A percentile compares a stretch with the other conserved stretches of the same genome.
These are phyloP conservation scores for Callithrix jacchus DNA, from an alignment of 2,113 vertebrate species.

Conservation along the genomic window DNA sequence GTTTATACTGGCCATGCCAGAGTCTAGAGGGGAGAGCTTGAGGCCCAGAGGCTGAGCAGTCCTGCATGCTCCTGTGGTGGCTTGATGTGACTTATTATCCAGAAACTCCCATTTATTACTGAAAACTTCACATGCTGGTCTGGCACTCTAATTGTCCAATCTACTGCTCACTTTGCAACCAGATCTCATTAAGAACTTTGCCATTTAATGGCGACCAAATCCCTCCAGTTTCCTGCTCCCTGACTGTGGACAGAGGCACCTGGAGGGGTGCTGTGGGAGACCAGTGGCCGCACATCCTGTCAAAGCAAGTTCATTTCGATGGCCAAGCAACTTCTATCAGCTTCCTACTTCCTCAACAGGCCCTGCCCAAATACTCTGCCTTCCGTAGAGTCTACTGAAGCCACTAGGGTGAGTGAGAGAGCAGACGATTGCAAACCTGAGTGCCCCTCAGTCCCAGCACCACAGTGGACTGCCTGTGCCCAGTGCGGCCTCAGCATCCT, in stretches of 20 bases:
- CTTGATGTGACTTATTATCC: not conserved
- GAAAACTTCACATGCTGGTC: not conserved
- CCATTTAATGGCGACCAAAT: not conserved
- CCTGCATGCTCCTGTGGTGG: too few species aligned
- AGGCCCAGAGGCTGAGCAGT: rapidly evolving
- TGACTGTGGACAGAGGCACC: not conserved
- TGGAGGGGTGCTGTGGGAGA: not conserved
- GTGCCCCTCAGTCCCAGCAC: not conserved
- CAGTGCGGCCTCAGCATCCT: not conserved
- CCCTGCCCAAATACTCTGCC: not conserved
- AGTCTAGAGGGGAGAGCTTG: not conserved
- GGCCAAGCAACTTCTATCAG: not conserved
- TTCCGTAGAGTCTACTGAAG: not conserved
- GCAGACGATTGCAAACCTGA: not conserved
- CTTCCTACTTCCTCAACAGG: not conserved
- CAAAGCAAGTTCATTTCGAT: not conserved
- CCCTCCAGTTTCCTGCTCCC: too few species aligned
- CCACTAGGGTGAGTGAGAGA: not conserved
- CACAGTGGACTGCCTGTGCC: rapidly evolving
- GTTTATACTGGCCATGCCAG: not conserved
- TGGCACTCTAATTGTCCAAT: not conserved
- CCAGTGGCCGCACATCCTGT: not conserved
- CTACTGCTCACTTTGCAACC: not conserved
- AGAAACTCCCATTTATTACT: not conserved
- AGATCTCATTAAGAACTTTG: not conserved